Conservation (phyloP, 2,797 vertebrate genomes). For the Hyperoplus lanceolatus region DNA sequence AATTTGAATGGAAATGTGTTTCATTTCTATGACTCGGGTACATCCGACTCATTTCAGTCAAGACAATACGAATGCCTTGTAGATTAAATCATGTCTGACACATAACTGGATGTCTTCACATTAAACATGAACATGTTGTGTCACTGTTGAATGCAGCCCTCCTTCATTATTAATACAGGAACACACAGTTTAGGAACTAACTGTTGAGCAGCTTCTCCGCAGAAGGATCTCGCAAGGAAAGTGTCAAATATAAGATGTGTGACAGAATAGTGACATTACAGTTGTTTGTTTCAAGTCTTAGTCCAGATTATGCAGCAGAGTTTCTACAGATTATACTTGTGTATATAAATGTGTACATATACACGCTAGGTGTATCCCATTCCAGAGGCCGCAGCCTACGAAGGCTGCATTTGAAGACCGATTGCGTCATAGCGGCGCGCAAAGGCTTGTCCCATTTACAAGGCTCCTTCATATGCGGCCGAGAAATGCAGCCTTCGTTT, state of each 20-base stretch:
- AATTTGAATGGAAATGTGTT: not conserved
- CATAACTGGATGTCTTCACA: slow-evolving; percentile 43
- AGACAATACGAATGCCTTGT: not conserved
- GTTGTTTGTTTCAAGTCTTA: slow-evolving; percentile 11
- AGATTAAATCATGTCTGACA: slow-evolving; percentile 34
- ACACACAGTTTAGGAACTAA: slow-evolving; percentile 32
- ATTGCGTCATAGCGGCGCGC: no score
- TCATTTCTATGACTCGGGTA: no score
- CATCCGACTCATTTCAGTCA: slow-evolving; percentile 6
- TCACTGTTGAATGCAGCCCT: slow-evolving; percentile 36
- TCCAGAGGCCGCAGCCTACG: no score
- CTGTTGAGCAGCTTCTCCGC: slow-evolving; percentile 1
- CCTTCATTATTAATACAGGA: slow-evolving; percentile 53
- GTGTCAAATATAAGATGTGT: not conserved
- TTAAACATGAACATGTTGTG: slow-evolving; percentile 51
- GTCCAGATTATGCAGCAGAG: slow-evolving; percentile 14
- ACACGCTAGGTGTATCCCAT: no score
- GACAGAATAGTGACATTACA: no score
- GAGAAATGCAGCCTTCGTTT: no score
- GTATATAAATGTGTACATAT: no score
- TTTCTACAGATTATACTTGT: slow-evolving; percentile 27
- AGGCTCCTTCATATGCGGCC: no score
- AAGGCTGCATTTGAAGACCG: no score
- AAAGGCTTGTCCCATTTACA: no score
- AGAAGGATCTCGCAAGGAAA: not conserved